Conservation (phyloP, 2,113 vertebrate genomes). For the Perccottus glenii region DNA sequence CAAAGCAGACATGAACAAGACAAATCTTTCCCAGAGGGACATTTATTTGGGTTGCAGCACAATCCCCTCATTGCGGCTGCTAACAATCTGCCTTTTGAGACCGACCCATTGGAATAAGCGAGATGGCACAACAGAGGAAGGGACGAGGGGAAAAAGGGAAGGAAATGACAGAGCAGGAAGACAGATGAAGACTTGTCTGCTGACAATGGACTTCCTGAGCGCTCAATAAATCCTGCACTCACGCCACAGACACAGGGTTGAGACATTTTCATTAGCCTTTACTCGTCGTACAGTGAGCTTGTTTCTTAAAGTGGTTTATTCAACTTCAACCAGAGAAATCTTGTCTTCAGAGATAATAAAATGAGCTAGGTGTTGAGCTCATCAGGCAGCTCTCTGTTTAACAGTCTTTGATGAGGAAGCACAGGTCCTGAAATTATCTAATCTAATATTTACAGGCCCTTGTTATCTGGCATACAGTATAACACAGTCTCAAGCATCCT, state of each 20-base stretch:
- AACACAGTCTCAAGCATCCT: too few species aligned
- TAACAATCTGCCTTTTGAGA: conserved; percentile 73
- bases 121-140: conserved; percentile 36
- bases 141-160: conserved; percentile 37
- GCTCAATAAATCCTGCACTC: conserved; percentile 29
- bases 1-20: conserved; percentile 68
- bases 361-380: too few species aligned
- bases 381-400: too few species aligned
- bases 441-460: too few species aligned
- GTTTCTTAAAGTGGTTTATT: too few species aligned
- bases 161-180: conserved; percentile 59
- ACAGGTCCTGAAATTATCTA: too few species aligned
- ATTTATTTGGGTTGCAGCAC: conserved; percentile 72
- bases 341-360: too few species aligned
- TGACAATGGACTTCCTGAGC: conserved; percentile 36
- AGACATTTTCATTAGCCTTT: too few species aligned
- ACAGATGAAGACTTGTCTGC: conserved; percentile 16
- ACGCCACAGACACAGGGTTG: background rate
- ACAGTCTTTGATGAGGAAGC: too few species aligned
- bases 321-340: too few species aligned
- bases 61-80: conserved; percentile 64
- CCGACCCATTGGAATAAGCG: conserved; percentile 22
- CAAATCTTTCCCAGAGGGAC: conserved; percentile 71
- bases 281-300: too few species aligned
- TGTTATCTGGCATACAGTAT: too few species aligned